Conservation (phyloP, 2,797 vertebrate genomes). For the Sebastiscus albofasciatus region DNA sequence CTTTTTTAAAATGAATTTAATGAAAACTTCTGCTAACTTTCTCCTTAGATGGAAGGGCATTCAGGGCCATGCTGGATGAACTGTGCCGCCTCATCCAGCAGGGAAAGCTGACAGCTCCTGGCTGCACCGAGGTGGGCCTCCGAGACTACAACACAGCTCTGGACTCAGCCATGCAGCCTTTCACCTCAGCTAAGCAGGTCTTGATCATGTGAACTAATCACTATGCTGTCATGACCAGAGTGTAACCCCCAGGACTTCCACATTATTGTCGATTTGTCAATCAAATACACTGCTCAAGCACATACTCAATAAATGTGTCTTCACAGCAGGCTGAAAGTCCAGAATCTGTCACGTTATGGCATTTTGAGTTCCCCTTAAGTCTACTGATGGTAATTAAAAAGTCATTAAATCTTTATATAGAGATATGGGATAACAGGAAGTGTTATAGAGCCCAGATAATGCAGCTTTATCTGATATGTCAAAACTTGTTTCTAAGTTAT, state of each 20-base stretch:
- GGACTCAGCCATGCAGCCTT: slow-evolving; percentile 86
- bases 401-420: not conserved
- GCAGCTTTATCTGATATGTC: slow-evolving; percentile 17
- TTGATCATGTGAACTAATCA: slow-evolving; percentile 83
- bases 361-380: not conserved
- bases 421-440: not conserved
- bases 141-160: slow-evolving; percentile 86
- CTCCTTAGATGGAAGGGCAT: slow-evolving; percentile 62
- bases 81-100: slow-evolving; percentile 85
- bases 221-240: not conserved
- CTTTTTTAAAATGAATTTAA: not conserved
- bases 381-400: slow-evolving; percentile 30
- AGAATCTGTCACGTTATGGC: slow-evolving; percentile 2
- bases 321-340: slow-evolving; percentile 50
- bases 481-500: not conserved
- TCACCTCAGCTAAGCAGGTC: slow-evolving; percentile 90
- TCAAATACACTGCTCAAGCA: not conserved
- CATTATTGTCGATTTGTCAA: not conserved
- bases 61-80: slow-evolving; percentile 85
- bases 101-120: slow-evolving; percentile 85
- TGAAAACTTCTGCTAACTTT: not conserved
- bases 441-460: not conserved
- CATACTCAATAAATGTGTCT: slow-evolving; percentile 44
- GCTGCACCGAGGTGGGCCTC: slow-evolving; percentile 83
- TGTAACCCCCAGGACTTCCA: not conserved